Evolutionary conservation across 2,113 vertebrate species (phyloP).

Genomic region (Kobus ellipsiprymnus): DNA sequence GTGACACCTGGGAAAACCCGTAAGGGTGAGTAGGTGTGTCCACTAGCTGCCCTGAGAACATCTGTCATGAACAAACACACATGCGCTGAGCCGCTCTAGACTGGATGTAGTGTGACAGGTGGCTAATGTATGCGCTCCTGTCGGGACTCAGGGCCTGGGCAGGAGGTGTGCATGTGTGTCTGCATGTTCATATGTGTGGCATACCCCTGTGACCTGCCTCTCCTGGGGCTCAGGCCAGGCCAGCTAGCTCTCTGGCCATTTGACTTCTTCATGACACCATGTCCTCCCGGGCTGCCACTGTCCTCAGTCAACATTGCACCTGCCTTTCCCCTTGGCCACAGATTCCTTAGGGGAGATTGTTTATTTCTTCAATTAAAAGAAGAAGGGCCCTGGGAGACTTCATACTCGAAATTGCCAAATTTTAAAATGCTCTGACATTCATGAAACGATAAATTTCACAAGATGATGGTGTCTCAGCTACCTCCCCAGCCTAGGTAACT

Average conservation of each 20-base stretch:
- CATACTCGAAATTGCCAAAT: neutral
- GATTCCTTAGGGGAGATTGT: constrained; percentile 1
- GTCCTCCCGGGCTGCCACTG: neutral
- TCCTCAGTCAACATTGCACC: neutral
- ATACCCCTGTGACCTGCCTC: accelerated
- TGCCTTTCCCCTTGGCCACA: neutral
- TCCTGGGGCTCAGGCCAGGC: neutral
- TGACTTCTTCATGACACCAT: neutral
- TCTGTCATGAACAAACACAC: neutral
- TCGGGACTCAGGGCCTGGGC: neutral
- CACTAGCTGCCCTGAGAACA: neutral
- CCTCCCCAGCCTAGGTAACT: neutral
- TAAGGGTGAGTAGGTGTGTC: neutral
- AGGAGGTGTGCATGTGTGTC: accelerated
- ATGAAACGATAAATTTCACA: neutral
- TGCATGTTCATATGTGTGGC: accelerated
- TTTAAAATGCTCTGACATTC: constrained; percentile 25
- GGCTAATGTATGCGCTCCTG: accelerated
- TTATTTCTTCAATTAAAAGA: constrained; percentile 65
- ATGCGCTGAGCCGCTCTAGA: no score
- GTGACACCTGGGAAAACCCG: neutral
- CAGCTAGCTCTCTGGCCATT: neutral
- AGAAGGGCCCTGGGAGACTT: constrained; percentile 12
- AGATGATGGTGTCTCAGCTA: neutral
- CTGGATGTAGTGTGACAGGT: neutral